Base-by-base conservation (phyloP, 2,888 invertebrate genomes). In the Plagiodera versicolora region DNA sequence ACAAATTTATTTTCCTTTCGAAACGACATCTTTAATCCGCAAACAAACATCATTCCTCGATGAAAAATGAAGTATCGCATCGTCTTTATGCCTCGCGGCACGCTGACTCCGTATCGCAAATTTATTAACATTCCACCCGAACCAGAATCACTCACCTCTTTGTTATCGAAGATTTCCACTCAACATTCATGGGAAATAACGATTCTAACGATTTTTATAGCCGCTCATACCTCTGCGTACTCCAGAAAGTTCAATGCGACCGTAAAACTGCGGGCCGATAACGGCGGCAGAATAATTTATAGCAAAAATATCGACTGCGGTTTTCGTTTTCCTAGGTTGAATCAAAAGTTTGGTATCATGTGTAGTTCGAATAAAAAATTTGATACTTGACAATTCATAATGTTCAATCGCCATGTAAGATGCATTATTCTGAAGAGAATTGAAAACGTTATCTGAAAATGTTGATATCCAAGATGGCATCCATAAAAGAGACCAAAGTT, bases 281-380 rank as follows among this genome's bases (percentile, higher is more conserved):
- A 39, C 39, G 52, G 19, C 20, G 4, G 52, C n/a, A 39, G 52
- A 52, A 52, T 52, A 52, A 52, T 52, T 52, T 52, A 52, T 52
- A 32, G 32, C 19, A 18, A 52, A 45, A 52, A 52, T 52, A 52
- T 52, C 52, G 52, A 52, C 39, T 52, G 32, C 11, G 32, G 32
- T 6, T 32, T 32, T 10, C 4, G 24, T 24, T 24, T 24, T 24
- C 24, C n/a, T n/a, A n/a, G n/a, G n/a, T n/a, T n/a, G n/a, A n/a
- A n/a, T n/a, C n/a, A n/a, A n/a, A n/a, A n/a, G n/a, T n/a, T n/a
- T n/a, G n/a, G n/a, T n/a, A n/a, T n/a, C n/a, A n/a, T n/a, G n/a
- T n/a, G n/a, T n/a, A n/a, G n/a, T n/a, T n/a, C n/a, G n/a, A n/a
- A n/a, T n/a, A n/a, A n/a, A n/a, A n/a, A n/a, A n/a, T n/a, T n/a